Conservation (phyloP, 2,113 vertebrate genomes). For the Chloebia gouldiae region DNA sequence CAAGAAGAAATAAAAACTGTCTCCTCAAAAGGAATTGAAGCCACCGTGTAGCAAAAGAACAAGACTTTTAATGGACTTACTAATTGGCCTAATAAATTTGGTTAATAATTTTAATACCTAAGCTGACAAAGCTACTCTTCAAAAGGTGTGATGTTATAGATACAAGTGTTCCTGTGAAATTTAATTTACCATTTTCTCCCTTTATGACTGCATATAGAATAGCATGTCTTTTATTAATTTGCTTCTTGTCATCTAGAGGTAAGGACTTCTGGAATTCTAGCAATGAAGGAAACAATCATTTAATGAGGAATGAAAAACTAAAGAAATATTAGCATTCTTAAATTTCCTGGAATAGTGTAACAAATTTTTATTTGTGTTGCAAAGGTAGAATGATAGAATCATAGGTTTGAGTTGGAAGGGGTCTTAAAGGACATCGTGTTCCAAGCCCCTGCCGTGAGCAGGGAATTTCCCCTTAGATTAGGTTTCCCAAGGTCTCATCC, state of each 20-base stretch:
- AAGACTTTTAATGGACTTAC: not conserved
- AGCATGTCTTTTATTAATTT: not conserved
- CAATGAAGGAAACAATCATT: not conserved
- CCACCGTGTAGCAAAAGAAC: not conserved
- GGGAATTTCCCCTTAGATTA: not conserved
- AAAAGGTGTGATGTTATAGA: not conserved
- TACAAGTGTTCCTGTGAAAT: not conserved
- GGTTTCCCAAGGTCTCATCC: not conserved
- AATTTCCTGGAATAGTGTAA: not conserved
- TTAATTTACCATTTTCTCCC: not conserved
- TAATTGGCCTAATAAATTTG: not conserved
- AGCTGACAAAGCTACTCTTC: not conserved
- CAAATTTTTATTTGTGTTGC: not conserved
- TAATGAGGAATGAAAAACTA: not conserved
- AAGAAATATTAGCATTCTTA: not conserved
- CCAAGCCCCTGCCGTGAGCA: not conserved
- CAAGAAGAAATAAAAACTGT: not conserved
- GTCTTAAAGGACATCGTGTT: not conserved
- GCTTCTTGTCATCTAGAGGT: not conserved
- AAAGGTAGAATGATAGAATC: not conserved
- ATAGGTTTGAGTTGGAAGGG: not conserved
- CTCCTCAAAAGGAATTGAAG: not conserved
- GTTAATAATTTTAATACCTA: not conserved
- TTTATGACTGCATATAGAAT: not conserved
- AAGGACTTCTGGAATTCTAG: not conserved